Base-by-base conservation (phyloP, 2,113 vertebrate species). In the Chloropsis hardwickii region DNA sequence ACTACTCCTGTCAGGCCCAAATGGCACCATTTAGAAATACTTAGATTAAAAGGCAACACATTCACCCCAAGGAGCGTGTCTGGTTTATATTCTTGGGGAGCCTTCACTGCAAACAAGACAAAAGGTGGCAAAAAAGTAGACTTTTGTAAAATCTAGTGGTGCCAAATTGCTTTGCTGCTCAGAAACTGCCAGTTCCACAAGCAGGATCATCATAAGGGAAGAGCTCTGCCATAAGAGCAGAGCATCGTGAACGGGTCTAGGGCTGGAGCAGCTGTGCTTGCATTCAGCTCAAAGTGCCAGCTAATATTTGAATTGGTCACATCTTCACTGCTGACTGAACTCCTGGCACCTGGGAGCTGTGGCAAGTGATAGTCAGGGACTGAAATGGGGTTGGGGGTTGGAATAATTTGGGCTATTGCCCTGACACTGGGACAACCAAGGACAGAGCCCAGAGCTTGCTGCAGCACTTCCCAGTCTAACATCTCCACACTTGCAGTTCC, bases 41-140 rank as follows among this genome's bases (percentile, higher is more conserved):
- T 65, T n/a, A 50, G n/a, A 64, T 86, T 47, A 54, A 86, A 89
- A 77, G 20, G 20, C 35, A 81, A 72, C 35, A 74, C 22, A 22
- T 40, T 27, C 10, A 51, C 14, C 17, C 7, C 10, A 72, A 10
- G 23, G 31, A 67, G 6, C 0, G 0, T 44, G 33, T 37, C 44
- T 80, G 40, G 12, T 64, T 83, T 81, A 67, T 6, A 35, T 21
- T 69, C n/a, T 31, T n/a, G 24, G 47, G 76, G 25, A 53, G 19
- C 15, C 40, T 65, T 82, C 44, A 62, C 33, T 20, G 5, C 54
- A 62, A 80, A 77, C 22, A 91, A 70, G 66, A 54, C 5, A 60
- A 85, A 81, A 86, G 3, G 22, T 40, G 14, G 25, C 17, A 81
- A 71, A 91, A 67, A 77, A 33, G 39, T 7, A 10, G 22, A 56